phyloP scores from a whole-genome alignment of 2,888 invertebrate species.

The Mythimna lalbum region DNA sequence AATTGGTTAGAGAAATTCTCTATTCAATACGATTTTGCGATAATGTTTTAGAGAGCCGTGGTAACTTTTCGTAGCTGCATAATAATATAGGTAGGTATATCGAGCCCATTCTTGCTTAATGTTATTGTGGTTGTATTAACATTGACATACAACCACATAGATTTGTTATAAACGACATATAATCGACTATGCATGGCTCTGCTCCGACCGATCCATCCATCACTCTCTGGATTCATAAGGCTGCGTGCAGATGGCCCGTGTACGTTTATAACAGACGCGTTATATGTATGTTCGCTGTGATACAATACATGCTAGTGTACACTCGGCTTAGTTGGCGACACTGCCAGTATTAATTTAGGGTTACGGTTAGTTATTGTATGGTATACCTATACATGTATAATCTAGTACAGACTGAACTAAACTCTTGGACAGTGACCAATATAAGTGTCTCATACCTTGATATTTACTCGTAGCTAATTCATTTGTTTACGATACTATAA shows the following conservation, averaged over 20 bases:
- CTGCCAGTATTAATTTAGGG: conserved; percentile 69
- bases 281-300: conserved; percentile 62
- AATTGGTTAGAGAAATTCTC: conserved; percentile 68
- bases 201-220: conserved; percentile 81
- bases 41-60: conserved; percentile 32
- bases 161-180: conserved; percentile 53
- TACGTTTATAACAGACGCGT: conserved; percentile 80
- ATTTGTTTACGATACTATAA: background rate
- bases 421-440: background rate
- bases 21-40: conserved; percentile 47
- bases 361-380: conserved; percentile 45
- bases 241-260: conserved; percentile 80
- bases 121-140: background rate
- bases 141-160: conserved; percentile 19
- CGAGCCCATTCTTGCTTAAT: background rate
- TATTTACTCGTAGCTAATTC: conserved; percentile 3
- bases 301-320: conserved; percentile 69
- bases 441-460: too few species aligned
- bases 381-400: conserved; percentile 5
- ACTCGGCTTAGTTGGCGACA: conserved; percentile 68
- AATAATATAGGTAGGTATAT: background rate
- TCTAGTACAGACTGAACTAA: conserved; percentile 1
- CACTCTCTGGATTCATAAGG: conserved; percentile 86
- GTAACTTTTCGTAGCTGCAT: conserved; percentile 6
- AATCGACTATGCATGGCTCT: conserved; percentile 63